These are phyloP conservation scores for Entelurus aequoreus DNA, from an alignment of 2,113 vertebrate genomes.

Conservation along the genomic window DNA sequence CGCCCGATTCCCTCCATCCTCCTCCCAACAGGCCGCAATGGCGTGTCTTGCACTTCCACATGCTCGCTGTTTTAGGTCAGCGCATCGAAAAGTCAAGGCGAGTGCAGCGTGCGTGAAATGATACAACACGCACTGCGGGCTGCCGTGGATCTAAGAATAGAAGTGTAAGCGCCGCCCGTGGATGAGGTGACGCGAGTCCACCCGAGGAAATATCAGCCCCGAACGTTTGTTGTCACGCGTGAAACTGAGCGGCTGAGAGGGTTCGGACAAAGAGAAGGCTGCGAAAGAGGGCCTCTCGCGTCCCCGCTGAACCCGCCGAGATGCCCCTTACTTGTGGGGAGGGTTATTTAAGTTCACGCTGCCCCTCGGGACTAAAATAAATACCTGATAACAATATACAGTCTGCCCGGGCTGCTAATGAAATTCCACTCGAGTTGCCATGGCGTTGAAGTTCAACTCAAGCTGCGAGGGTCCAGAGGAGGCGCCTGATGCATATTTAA, in stretches of 20 bases:
- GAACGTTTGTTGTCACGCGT: slow-evolving; percentile 52
- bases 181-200: slow-evolving; percentile 23
- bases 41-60: slow-evolving; percentile 6
- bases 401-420: slow-evolving; percentile 42
- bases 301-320: slow-evolving; percentile 37
- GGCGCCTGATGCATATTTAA: slow-evolving; percentile 8
- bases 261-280: slow-evolving; percentile 43
- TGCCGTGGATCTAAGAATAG: slow-evolving; percentile 42
- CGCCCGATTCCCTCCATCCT: background rate
- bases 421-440: slow-evolving; percentile 56
- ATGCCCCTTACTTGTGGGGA: slow-evolving; percentile 9
- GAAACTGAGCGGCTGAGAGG: slow-evolving; percentile 43
- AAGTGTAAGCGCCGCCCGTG: slow-evolving; percentile 21
- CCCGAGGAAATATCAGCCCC: slow-evolving; percentile 14
- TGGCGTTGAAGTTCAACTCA: slow-evolving; percentile 32
- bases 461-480: slow-evolving; percentile 17
- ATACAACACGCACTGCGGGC: background rate
- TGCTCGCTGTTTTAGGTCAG: background rate
- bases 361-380: slow-evolving; percentile 26
- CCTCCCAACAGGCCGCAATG: slow-evolving; percentile 5
- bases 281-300: slow-evolving; percentile 28
- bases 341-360: slow-evolving; percentile 22
- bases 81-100: slow-evolving; percentile 31
- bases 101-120: slow-evolving; percentile 6
- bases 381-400: slow-evolving; percentile 44